Evolutionary conservation across 2,113 vertebrate species (phyloP).

Genomic region (Upupa epops): DNA sequence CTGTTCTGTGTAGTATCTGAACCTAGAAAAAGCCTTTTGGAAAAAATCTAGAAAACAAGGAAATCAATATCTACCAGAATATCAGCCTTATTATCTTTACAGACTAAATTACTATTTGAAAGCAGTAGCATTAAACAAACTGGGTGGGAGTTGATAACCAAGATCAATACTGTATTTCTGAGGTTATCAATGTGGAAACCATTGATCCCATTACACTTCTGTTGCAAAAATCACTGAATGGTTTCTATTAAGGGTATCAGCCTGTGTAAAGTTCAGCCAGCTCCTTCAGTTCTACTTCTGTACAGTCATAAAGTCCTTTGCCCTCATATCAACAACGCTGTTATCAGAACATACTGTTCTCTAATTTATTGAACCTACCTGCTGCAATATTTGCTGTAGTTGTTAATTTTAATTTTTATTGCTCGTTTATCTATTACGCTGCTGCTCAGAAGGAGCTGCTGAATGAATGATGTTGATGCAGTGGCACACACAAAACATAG

Average conservation of each 20-base stretch:
- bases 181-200: neutral
- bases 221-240: neutral
- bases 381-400: neutral
- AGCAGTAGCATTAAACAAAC: neutral
- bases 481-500: neutral
- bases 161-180: neutral
- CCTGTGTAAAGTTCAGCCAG: neutral
- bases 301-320: neutral
- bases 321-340: neutral
- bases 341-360: neutral
- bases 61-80: neutral
- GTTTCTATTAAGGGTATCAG: neutral
- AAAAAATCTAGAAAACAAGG: neutral
- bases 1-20: neutral
- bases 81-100: neutral
- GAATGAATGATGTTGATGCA: neutral
- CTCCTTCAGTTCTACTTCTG: neutral
- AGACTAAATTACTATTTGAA: neutral
- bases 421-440: neutral
- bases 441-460: neutral
- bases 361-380: neutral
- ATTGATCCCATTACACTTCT: neutral
- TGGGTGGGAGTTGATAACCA: neutral
- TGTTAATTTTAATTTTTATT: conserved; percentile 41
- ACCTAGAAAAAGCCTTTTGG: neutral